phyloP scores from a whole-genome alignment of 2,888 invertebrate genomes.

The Andrena marginata region DNA sequence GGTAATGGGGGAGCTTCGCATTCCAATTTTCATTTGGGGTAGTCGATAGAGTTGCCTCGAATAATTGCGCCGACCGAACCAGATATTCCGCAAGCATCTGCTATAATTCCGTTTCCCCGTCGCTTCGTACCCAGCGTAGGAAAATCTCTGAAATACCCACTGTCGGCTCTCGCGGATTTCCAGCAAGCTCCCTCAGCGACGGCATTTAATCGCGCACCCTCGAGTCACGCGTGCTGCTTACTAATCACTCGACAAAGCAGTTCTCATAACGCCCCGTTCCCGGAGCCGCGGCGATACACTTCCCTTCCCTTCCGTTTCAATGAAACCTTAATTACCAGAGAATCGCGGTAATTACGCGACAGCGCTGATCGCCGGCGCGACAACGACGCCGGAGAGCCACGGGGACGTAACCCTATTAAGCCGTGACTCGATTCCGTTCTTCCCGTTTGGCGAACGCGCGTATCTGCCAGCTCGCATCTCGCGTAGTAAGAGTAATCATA shows the following conservation, averaged over 20 bases:
- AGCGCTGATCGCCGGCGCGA: conserved; percentile 6
- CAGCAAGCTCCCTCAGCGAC: not conserved
- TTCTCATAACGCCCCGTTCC: not conserved
- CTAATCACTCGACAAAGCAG: conserved; percentile 6
- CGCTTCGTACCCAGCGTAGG: not conserved
- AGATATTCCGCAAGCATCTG: too few relatives aligned
- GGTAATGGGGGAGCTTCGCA: not conserved
- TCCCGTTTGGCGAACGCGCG: conserved; percentile 1
- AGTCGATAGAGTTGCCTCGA: too few relatives aligned
- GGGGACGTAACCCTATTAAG: conserved; percentile 23
- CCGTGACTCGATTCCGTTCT: conserved; percentile 9
- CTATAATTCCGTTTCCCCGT: not conserved
- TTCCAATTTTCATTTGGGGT: not conserved
- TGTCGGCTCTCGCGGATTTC: too few relatives aligned
- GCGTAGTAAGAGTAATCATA: conserved; percentile 30
- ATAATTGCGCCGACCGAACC: too few relatives aligned
- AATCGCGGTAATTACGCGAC: conserved; percentile 19
- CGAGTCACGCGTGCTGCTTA: not conserved
- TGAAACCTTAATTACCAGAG: conserved; percentile 23
- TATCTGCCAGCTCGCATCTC: conserved; percentile 2
- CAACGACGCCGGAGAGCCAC: conserved; percentile 3
- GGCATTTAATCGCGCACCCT: conserved; percentile 1
- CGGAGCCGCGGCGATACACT: not conserved
- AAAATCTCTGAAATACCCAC: not conserved
- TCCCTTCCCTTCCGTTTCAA: not conserved